phyloP scores from a whole-genome alignment of 1,140 invertebrate genomes.

The Cydia strobilella region DNA sequence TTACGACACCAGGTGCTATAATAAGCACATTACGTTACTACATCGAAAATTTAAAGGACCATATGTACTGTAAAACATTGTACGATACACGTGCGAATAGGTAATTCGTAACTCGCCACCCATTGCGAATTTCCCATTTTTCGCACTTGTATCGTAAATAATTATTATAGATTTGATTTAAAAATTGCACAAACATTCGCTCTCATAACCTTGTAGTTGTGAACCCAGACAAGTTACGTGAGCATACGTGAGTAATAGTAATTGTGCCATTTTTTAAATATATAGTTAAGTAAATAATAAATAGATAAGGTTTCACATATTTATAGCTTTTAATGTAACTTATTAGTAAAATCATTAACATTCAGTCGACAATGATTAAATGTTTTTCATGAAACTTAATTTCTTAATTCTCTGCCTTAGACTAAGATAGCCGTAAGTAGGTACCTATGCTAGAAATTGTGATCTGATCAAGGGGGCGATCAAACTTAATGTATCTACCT shows the following conservation, averaged over 20 bases:
- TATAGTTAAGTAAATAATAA: neutral
- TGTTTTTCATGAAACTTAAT: neutral
- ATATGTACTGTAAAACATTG: no score
- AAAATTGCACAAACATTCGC: conserved; percentile 9
- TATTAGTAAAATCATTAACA: conserved; percentile 14
- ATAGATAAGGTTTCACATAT: neutral
- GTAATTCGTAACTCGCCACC: no score
- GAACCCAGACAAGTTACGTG: neutral
- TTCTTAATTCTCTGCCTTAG: neutral
- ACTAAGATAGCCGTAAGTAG: conserved; percentile 10
- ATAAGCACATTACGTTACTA: no score
- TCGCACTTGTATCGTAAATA: no score
- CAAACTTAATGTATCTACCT: neutral
- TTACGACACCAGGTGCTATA: no score
- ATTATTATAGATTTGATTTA: neutral
- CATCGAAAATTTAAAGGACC: no score
- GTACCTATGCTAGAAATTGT: conserved; percentile 14
- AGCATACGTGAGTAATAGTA: neutral
- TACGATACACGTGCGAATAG: no score
- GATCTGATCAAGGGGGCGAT: neutral
- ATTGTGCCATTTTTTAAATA: conserved; percentile 15
- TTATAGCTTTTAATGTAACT: neutral
- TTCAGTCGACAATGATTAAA: neutral
- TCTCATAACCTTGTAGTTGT: neutral
- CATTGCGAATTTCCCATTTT: no score